A percentile compares a stretch with the other conserved stretches of the same genome.
phyloP scores from a whole-genome alignment of 2,113 vertebrate species.

The Pao palembangensis region DNA sequence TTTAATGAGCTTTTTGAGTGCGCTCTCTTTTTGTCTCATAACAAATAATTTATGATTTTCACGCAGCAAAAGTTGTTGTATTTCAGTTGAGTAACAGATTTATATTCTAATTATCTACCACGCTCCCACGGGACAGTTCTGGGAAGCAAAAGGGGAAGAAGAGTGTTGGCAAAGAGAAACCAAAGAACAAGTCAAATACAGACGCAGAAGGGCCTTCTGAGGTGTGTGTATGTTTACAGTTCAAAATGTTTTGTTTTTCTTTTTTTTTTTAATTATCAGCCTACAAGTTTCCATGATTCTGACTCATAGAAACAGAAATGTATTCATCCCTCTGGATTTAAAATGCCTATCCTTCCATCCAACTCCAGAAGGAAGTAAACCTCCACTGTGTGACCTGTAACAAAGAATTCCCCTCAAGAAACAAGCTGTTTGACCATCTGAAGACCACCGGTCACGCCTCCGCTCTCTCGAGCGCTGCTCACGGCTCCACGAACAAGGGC shows the following conservation, averaged over 20 bases:
- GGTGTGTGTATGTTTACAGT: slow-evolving; percentile 53
- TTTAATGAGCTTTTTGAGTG: background rate
- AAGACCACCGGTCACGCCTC: slow-evolving; percentile 86
- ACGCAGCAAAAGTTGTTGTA: background rate
- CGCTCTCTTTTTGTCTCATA: background rate
- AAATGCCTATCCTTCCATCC: background rate
- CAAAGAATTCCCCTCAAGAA: slow-evolving; percentile 85
- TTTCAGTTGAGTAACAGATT: background rate
- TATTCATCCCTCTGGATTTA: background rate
- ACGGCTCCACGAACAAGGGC: slow-evolving; percentile 61
- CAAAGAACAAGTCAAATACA: slow-evolving; percentile 69
- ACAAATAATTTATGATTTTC: background rate
- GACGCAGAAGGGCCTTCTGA: slow-evolving; percentile 69
- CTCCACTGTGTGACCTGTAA: slow-evolving; percentile 84
- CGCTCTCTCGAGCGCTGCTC: slow-evolving; percentile 57
- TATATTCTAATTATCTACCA: background rate
- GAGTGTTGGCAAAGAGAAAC: slow-evolving; percentile 78
- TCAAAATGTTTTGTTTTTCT: background rate
- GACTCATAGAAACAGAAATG: too few species aligned
- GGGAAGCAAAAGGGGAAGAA: slow-evolving; percentile 85
- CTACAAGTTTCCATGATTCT: too few species aligned
- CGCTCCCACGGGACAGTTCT: slow-evolving; percentile 61
- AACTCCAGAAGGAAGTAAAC: slow-evolving; percentile 72
- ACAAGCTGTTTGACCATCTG: slow-evolving; percentile 94
- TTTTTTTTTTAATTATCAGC: background rate